phyloP scores from a whole-genome alignment of 2,888 invertebrate species.

The Seladonia tumulorum region DNA sequence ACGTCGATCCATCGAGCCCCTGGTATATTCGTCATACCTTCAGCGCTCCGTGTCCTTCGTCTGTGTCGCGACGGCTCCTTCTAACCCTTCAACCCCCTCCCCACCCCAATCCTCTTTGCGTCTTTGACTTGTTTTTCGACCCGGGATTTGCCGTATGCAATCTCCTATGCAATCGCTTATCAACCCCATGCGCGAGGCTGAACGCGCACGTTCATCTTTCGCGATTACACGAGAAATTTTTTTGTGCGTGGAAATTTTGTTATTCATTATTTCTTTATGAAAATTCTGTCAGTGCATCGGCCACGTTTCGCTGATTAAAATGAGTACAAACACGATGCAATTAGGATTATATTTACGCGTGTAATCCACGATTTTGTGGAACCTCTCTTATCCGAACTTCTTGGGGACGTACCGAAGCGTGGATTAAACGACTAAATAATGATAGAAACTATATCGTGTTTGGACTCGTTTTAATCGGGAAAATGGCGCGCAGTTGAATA shows the following conservation, averaged over 20 bases:
- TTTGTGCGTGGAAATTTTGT: no score
- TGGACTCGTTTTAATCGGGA: background rate
- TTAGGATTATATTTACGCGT: background rate
- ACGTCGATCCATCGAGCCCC: slow-evolving; percentile 46
- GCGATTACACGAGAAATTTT: no score
- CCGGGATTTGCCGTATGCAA: background rate
- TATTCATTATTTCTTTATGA: background rate
- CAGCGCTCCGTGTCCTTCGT: slow-evolving; percentile 6
- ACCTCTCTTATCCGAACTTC: background rate
- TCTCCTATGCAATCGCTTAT: no score
- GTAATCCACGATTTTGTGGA: background rate
- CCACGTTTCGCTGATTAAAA: background rate
- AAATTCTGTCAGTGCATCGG: background rate
- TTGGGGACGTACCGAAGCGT: background rate
- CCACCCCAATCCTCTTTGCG: background rate
- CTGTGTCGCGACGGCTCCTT: background rate
- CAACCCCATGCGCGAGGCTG: no score
- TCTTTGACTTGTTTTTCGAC: background rate
- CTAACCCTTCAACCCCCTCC: background rate
- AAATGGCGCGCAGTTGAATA: background rate
- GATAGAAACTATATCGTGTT: background rate
- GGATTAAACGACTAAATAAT: background rate
- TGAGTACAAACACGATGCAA: background rate
- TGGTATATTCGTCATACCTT: slow-evolving; percentile 42
- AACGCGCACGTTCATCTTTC: no score